Conservation (phyloP, 2,797 vertebrate genomes). For the Lindbergichthys nudifrons region DNA sequence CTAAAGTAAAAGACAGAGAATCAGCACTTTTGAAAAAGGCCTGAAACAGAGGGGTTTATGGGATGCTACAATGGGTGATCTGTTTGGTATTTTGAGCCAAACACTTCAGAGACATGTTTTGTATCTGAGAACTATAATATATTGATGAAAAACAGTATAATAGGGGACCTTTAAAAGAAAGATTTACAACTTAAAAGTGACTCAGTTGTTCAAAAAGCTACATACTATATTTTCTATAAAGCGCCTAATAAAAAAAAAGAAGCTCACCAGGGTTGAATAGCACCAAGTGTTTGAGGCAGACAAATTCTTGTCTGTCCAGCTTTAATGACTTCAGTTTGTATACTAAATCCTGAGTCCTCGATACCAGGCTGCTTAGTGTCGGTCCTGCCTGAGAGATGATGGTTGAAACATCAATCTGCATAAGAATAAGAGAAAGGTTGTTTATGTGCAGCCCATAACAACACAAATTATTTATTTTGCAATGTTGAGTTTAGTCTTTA, state of each 20-base stretch:
- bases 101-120: too few relatives aligned
- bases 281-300: slow-evolving; percentile 88
- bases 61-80: too few relatives aligned
- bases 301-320: slow-evolving; percentile 85
- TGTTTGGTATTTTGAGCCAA: too few relatives aligned
- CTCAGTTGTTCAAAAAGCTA: neutral
- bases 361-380: slow-evolving; percentile 82
- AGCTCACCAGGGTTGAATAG: slow-evolving; percentile 86
- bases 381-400: slow-evolving; percentile 84
- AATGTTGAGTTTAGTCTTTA: slow-evolving; percentile 23
- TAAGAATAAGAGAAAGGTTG: slow-evolving; percentile 20
- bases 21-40: too few relatives aligned
- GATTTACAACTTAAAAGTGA: neutral
- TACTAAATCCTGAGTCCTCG: slow-evolving; percentile 85
- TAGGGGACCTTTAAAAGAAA: neutral
- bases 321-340: slow-evolving; percentile 84
- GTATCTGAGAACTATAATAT: too few relatives aligned
- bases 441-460: neutral
- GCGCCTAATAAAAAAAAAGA: neutral
- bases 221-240: neutral
- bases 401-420: slow-evolving; percentile 84
- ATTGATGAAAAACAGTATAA: too few relatives aligned
- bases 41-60: too few relatives aligned
- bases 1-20: too few relatives aligned
- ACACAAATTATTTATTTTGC: neutral